Conservation (phyloP, 2,888 invertebrate genomes). For the Thera britannica region DNA sequence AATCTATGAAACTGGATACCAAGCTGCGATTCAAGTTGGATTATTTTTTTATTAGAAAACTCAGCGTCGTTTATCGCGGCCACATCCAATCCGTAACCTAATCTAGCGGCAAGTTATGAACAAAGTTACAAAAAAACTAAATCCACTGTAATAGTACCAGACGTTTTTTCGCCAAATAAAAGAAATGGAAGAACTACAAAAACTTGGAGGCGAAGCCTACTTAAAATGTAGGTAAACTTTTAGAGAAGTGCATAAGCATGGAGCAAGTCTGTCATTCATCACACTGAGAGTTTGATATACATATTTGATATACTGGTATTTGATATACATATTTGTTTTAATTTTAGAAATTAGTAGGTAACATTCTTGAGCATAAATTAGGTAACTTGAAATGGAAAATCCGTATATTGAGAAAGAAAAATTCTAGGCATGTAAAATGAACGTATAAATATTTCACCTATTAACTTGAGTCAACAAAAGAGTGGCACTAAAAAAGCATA, state of each 20-base stretch:
- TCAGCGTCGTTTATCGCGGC: constrained; percentile 42
- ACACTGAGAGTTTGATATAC: too few species aligned
- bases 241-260: constrained; percentile 40
- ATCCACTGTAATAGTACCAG: constrained; percentile 43
- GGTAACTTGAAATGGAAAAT: neutral
- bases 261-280: constrained; percentile 1
- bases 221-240: constrained; percentile 58
- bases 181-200: constrained; percentile 40
- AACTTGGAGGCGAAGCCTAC: constrained; percentile 55
- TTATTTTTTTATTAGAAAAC: constrained; percentile 32
- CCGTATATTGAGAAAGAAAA: neutral
- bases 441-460: neutral
- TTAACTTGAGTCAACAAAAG: neutral
- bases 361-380: neutral
- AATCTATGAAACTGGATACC: constrained; percentile 15
- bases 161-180: constrained; percentile 48
- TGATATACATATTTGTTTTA: too few species aligned
- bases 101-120: constrained; percentile 60
- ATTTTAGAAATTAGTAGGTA: too few species aligned
- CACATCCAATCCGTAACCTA: constrained; percentile 54
- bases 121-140: constrained; percentile 49
- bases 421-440: neutral
- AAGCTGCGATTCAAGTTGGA: constrained; percentile 17
- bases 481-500: constrained; percentile 30
- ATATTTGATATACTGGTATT: too few species aligned